Evolutionary conservation across 2,113 vertebrate species (phyloP).

Genomic region (Suncus etruscus): DNA sequence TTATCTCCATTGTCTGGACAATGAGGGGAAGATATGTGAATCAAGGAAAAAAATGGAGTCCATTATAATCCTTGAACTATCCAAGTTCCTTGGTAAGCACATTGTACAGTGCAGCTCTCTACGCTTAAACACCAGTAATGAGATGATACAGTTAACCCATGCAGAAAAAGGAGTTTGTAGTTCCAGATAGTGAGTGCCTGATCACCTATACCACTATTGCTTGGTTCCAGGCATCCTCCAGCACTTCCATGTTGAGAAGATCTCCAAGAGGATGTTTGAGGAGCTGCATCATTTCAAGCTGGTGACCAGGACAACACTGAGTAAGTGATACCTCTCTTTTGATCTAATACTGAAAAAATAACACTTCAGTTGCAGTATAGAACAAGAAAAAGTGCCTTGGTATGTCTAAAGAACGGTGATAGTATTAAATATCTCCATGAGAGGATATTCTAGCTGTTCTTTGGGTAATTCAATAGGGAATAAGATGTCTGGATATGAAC

Average conservation of each 20-base stretch:
- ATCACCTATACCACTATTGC: constrained; percentile 56
- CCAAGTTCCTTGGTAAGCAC: constrained; percentile 67
- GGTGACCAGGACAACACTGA: constrained; percentile 89
- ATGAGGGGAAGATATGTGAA: constrained; percentile 43
- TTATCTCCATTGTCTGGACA: constrained; percentile 58
- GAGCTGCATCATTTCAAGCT: constrained; percentile 89
- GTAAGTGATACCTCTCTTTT: constrained; percentile 84
- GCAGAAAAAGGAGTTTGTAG: background rate
- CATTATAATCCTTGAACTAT: constrained; percentile 61
- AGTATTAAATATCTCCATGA: background rate
- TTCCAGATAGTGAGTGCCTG: constrained; percentile 63
- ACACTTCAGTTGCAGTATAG: background rate
- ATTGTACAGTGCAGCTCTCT: constrained; percentile 55
- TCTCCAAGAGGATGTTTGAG: constrained; percentile 89
- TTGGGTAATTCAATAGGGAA: background rate
- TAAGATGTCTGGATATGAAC: constrained; percentile 15
- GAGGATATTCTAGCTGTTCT: background rate
- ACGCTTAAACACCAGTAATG: constrained; percentile 59
- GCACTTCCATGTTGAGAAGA: constrained; percentile 88
- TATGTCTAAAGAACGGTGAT: background rate
- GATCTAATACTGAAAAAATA: background rate
- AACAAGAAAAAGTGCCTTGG: background rate
- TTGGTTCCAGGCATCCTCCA: constrained; percentile 87
- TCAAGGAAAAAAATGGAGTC: constrained; percentile 66
- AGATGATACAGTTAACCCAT: constrained; percentile 63